A percentile compares a stretch with the other conserved stretches of the same genome.
phyloP scores from a whole-genome alignment of 64 coral and sea anemone genomes.

The Dendronephthya gigantea region DNA sequence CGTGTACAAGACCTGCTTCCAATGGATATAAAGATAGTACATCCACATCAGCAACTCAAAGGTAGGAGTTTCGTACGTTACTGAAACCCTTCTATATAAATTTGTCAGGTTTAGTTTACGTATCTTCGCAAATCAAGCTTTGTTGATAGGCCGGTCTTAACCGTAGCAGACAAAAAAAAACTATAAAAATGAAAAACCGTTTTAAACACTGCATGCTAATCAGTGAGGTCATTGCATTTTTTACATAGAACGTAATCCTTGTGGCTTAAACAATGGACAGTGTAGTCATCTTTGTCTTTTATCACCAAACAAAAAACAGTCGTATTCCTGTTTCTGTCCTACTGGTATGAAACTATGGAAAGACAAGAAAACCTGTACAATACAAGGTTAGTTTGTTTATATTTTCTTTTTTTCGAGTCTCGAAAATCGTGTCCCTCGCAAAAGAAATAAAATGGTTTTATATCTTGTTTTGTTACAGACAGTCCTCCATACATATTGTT shows the following conservation, averaged over 20 bases:
- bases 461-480: background rate
- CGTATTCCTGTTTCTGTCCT: background rate
- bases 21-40: constrained; percentile 1
- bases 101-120: no score
- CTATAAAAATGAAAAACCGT: no score
- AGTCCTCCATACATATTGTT: background rate
- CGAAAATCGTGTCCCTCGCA: no score
- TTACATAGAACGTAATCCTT: background rate
- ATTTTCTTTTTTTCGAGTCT: no score
- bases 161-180: no score
- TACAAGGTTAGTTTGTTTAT: background rate
- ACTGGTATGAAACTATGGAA: background rate
- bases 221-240: background rate
- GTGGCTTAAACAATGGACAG: background rate
- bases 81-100: no score
- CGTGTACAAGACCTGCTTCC: background rate
- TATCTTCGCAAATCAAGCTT: no score
- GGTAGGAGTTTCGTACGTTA: no score
- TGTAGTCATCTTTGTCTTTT: constrained; percentile 11
- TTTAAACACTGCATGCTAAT: no score
- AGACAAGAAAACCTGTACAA: background rate
- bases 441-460: no score
- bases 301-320: background rate
- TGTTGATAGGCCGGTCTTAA: no score
- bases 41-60: constrained; percentile 3